These are phyloP conservation scores for Pogoniulus pusillus DNA, from an alignment of 2,797 vertebrate species.

Conservation along the genomic window DNA sequence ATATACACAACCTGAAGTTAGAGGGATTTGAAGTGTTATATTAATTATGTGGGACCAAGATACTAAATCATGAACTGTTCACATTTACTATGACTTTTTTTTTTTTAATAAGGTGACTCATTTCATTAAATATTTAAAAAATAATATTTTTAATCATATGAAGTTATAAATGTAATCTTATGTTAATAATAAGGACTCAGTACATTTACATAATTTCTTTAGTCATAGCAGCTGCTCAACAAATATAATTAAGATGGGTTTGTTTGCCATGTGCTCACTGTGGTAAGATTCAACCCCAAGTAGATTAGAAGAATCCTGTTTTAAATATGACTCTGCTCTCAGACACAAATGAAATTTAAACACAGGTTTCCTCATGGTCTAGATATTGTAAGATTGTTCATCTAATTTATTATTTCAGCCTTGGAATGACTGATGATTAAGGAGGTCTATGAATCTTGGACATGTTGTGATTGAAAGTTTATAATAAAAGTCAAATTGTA, in stretches of 20 bases:
- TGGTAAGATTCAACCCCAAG: not conserved
- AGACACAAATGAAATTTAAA: not conserved
- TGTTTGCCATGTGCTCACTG: not conserved
- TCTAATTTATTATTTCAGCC: not conserved
- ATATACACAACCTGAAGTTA: slow-evolving; percentile 42
- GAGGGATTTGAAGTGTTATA: slow-evolving; percentile 43
- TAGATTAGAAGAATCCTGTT: not conserved
- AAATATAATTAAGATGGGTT: slow-evolving; percentile 7
- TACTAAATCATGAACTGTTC: slow-evolving; percentile 37
- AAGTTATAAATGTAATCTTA: slow-evolving; percentile 8
- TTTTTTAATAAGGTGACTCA: not conserved
- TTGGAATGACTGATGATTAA: not conserved
- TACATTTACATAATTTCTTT: not conserved
- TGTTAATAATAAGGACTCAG: not conserved
- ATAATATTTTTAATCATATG: not conserved
- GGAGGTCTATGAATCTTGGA: not conserved
- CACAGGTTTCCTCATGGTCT: not conserved
- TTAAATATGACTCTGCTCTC: not conserved
- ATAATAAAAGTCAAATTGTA: not conserved
- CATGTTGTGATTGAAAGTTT: not conserved
- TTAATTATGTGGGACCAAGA: slow-evolving; percentile 45
- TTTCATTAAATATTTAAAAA: slow-evolving; percentile 16
- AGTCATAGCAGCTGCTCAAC: not conserved
- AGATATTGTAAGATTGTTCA: not conserved
- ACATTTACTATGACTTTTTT: not conserved